Evolutionary conservation across 92 coral and sea anemone genomes (phyloP).

Genomic region (Actinostola sp.): DNA sequence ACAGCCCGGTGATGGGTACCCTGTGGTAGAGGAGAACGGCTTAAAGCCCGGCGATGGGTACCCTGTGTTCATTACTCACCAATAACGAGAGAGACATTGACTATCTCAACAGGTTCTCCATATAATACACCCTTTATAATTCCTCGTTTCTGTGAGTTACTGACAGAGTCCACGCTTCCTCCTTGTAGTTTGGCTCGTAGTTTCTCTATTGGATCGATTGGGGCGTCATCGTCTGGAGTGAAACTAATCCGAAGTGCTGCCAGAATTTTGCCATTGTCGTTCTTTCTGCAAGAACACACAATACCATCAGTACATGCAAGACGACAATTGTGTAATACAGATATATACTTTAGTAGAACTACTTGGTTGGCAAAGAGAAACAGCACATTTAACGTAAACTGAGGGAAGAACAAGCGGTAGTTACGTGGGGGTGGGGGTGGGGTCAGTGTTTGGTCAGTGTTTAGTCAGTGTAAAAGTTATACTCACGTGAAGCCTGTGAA

Average conservation of each 20-base stretch:
- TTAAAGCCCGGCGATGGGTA: too few relatives aligned
- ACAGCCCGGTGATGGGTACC: too few relatives aligned
- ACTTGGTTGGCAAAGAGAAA: too few relatives aligned
- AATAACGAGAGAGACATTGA: constrained; percentile 55
- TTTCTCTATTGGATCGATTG: constrained; percentile 72
- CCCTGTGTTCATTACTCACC: constrained; percentile 53
- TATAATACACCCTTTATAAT: constrained; percentile 57
- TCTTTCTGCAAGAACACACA: constrained; percentile 41
- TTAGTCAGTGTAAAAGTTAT: neutral
- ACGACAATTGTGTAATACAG: too few relatives aligned
- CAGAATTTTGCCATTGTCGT: constrained; percentile 61
- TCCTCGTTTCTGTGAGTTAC: constrained; percentile 23
- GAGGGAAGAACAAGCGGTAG: too few relatives aligned
- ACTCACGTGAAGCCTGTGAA: constrained; percentile 80
- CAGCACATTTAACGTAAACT: too few relatives aligned
- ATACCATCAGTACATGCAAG: too few relatives aligned
- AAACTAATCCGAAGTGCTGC: constrained; percentile 73
- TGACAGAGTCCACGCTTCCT: neutral
- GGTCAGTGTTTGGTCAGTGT: too few relatives aligned
- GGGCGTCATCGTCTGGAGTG: constrained; percentile 92
- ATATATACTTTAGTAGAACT: too few relatives aligned
- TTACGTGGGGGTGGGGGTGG: too few relatives aligned
- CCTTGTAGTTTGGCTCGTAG: constrained; percentile 56
- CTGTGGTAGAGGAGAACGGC: too few relatives aligned
- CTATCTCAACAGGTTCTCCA: constrained; percentile 69